Conservation (phyloP, 2,797 vertebrate species). For the Phrynocephalus vlangalii region DNA sequence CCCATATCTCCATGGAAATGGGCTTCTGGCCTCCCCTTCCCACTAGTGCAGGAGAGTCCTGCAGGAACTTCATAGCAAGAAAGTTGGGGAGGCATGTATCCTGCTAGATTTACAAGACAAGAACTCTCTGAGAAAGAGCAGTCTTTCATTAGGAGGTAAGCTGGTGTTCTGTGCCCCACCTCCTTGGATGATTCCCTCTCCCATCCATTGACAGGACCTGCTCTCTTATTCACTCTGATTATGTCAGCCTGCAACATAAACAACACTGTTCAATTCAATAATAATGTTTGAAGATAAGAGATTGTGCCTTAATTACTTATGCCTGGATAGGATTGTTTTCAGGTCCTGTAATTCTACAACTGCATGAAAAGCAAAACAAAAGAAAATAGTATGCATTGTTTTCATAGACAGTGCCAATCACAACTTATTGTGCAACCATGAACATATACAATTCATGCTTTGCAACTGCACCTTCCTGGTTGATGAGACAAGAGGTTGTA, state of each 20-base stretch:
- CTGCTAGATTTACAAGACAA: too few species aligned
- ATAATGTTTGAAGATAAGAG: background rate
- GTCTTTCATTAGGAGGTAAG: too few species aligned
- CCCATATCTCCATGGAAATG: too few species aligned
- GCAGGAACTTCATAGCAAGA: too few species aligned
- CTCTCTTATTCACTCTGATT: background rate
- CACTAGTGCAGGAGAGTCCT: too few species aligned
- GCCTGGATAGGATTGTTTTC: background rate
- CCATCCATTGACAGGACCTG: background rate
- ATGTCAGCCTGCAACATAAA: background rate
- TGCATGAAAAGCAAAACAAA: conserved; percentile 5
- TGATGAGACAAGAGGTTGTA: conserved; percentile 43
- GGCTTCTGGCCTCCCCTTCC: too few species aligned
- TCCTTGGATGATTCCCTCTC: too few species aligned
- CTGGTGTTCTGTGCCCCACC: too few species aligned
- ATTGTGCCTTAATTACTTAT: background rate
- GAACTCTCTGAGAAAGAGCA: too few species aligned
- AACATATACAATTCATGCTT: conserved; percentile 47
- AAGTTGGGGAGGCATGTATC: too few species aligned
- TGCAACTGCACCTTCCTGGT: conserved; percentile 58
- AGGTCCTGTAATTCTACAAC: background rate
- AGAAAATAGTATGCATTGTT: conserved; percentile 48
- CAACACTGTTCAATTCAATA: background rate
- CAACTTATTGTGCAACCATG: conserved; percentile 38
- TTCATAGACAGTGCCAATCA: conserved; percentile 45